Evolutionary conservation across 2,797 vertebrate species (phyloP).

Genomic region (Taeniopygia guttata): DNA sequence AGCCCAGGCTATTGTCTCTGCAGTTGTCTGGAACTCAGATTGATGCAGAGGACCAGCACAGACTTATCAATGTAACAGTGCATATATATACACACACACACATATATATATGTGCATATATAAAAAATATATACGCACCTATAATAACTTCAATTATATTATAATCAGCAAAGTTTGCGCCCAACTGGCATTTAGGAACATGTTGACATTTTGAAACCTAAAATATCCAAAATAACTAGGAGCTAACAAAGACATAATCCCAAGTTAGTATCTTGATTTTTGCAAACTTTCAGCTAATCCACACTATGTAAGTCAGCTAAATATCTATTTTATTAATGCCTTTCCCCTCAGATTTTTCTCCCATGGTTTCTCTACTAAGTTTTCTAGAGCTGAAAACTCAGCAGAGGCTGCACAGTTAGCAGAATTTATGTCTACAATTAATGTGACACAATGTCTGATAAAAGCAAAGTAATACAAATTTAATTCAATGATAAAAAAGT

Average conservation of each 20-base stretch:
- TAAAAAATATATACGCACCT: neutral
- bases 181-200: neutral
- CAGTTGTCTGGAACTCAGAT: neutral
- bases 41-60: neutral
- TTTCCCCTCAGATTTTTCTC: neutral
- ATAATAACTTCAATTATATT: neutral
- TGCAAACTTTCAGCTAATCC: neutral
- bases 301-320: neutral
- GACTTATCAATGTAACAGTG: neutral
- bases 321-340: neutral
- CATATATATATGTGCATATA: too few species aligned
- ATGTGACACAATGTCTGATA: neutral
- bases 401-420: neutral
- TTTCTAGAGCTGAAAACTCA: neutral
- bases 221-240: neutral
- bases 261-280: neutral
- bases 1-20: neutral
- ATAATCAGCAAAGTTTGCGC: neutral
- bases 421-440: neutral
- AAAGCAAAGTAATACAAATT: neutral
- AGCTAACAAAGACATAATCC: neutral
- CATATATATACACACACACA: too few species aligned
- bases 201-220: neutral
- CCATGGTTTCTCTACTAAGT: neutral
- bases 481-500: neutral